These are phyloP conservation scores for Seriola aureovittata DNA, from an alignment of 2,113 vertebrate genomes.

Conservation along the genomic window DNA sequence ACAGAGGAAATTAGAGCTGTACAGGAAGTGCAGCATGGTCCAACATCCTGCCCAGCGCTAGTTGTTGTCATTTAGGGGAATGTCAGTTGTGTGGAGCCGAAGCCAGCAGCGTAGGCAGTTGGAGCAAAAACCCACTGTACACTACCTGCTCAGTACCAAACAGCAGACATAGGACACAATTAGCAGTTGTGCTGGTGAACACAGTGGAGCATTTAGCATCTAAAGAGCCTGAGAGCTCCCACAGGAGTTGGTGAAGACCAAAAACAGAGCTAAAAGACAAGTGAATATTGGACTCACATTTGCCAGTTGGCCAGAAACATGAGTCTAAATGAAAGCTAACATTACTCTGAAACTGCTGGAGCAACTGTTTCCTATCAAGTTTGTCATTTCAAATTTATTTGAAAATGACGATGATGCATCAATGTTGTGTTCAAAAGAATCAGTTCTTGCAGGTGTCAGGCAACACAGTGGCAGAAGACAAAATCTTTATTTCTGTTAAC, in stretches of 20 bases:
- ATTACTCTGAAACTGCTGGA: background rate
- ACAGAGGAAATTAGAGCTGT: conserved; percentile 44
- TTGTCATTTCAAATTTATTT: too few relatives aligned
- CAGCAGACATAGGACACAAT: background rate
- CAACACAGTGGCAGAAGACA: too few relatives aligned
- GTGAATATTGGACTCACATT: background rate
- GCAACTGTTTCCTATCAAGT: background rate
- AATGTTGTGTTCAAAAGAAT: too few relatives aligned
- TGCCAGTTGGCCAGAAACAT: background rate
- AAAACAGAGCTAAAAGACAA: background rate
- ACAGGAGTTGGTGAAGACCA: background rate
- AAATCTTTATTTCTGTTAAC: too few relatives aligned
- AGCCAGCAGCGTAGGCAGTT: conserved; percentile 12
- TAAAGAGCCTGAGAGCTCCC: background rate
- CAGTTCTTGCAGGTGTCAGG: too few relatives aligned
- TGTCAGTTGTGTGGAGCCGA: conserved; percentile 38
- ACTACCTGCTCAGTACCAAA: background rate
- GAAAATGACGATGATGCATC: too few relatives aligned
- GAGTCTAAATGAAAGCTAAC: background rate
- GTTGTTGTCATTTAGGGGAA: conserved; percentile 56
- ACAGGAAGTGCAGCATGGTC: conserved; percentile 20
- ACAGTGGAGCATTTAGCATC: background rate
- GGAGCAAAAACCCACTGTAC: background rate
- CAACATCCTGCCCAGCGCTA: conserved; percentile 30
- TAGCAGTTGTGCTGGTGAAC: background rate